Evolutionary conservation across 2,113 vertebrate species (phyloP).

Genomic region (Girardinichthys multiradiatus): DNA sequence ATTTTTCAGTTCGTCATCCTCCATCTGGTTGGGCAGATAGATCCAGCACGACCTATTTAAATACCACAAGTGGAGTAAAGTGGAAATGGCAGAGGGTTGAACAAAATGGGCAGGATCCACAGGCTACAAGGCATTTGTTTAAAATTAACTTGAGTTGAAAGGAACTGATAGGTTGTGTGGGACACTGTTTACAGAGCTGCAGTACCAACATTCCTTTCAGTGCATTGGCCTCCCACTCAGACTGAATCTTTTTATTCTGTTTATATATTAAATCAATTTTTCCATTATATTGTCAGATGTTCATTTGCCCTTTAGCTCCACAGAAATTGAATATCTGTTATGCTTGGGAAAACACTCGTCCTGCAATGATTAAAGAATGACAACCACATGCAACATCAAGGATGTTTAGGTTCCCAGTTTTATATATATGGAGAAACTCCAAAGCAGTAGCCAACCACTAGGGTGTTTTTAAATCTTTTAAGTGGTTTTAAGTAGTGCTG

Average conservation of each 20-base stretch:
- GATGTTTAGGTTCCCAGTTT: slow-evolving; percentile 10
- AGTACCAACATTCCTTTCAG: neutral
- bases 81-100: slow-evolving; percentile 19
- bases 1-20: slow-evolving; percentile 36
- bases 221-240: neutral
- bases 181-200: slow-evolving; percentile 13
- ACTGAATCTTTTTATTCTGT: neutral
- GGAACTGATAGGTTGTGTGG: neutral
- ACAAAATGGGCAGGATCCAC: neutral
- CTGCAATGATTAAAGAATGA: neutral
- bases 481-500: slow-evolving; percentile 4
- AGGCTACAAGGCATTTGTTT: neutral
- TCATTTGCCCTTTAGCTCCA: neutral
- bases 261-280: neutral
- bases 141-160: slow-evolving; percentile 20
- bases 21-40: slow-evolving; percentile 53
- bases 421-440: neutral
- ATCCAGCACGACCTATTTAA: slow-evolving; percentile 34
- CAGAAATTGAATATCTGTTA: neutral
- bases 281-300: neutral
- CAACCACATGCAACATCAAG: slow-evolving; percentile 6
- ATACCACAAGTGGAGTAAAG: slow-evolving; percentile 29
- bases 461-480: neutral
- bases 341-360: neutral
- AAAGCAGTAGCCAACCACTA: neutral